Evolutionary conservation across 2,888 invertebrate species (phyloP).

Genomic region (Malacosoma neustria): DNA sequence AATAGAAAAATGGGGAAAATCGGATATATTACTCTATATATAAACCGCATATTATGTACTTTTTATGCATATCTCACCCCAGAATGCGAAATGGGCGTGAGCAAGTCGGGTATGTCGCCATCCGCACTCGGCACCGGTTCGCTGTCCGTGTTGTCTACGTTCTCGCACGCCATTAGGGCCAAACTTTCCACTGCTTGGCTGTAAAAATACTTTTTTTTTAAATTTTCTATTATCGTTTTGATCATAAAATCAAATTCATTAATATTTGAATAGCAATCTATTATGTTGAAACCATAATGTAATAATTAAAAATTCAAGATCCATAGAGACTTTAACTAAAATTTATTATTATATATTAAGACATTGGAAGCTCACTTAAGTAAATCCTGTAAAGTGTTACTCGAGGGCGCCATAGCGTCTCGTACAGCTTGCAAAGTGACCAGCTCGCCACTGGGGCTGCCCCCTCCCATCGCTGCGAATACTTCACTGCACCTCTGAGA

Average conservation of each 20-base stretch:
- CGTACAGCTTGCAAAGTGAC: constrained; percentile 59
- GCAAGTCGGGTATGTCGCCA: constrained; percentile 52
- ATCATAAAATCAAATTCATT: background rate
- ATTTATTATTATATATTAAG: no score
- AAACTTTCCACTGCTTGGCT: constrained; percentile 62
- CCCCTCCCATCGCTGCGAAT: constrained; percentile 65
- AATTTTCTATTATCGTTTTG: no score
- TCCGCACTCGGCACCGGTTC: constrained; percentile 42
- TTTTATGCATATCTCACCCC: constrained; percentile 32
- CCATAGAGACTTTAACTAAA: no score
- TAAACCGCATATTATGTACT: no score
- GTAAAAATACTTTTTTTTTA: constrained; percentile 9
- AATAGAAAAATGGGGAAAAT: no score
- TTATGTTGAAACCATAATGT: no score
- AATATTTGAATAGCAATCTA: background rate
- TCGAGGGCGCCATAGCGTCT: constrained; percentile 59
- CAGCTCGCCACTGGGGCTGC: constrained; percentile 32
- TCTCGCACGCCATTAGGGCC: constrained; percentile 58
- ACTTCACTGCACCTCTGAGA: constrained; percentile 60
- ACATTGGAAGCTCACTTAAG: constrained; percentile 37
- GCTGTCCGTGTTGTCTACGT: constrained; percentile 49
- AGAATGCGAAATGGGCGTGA: constrained; percentile 61
- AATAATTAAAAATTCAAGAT: background rate
- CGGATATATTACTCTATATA: no score
- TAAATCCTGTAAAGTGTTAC: constrained; percentile 47